Conservation (phyloP, 92 coral and sea anemone genomes). For the Heliopora coerulea region DNA sequence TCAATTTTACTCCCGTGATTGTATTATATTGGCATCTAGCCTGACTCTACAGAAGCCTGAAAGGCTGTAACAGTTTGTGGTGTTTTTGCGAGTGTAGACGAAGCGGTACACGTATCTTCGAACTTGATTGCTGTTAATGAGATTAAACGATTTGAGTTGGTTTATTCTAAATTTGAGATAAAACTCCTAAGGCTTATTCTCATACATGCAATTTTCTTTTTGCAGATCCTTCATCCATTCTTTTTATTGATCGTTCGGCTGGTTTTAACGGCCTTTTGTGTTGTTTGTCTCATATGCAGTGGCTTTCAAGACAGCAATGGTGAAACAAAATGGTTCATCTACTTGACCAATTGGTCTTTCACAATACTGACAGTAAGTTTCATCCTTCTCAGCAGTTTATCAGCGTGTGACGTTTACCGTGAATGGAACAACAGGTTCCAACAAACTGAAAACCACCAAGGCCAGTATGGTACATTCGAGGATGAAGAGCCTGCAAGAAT, state of each 20-base stretch:
- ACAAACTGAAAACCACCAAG: neutral
- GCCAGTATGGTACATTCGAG: conserved; percentile 24
- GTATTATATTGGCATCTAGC: no score
- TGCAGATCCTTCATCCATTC: conserved; percentile 1
- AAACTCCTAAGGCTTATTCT: no score
- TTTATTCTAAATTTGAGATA: no score
- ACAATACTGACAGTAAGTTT: conserved; percentile 57
- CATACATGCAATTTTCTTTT: neutral
- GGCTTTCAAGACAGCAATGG: conserved; percentile 67
- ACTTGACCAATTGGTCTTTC: conserved; percentile 89
- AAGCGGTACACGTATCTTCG: no score
- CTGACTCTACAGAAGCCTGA: no score
- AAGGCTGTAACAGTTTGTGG: no score
- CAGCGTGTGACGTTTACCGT: neutral
- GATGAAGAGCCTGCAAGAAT: conserved; percentile 10
- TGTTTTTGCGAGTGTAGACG: no score
- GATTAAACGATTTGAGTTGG: no score
- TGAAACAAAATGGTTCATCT: conserved; percentile 83
- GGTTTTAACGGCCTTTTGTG: conserved; percentile 66
- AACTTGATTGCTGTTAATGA: no score
- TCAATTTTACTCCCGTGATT: no score
- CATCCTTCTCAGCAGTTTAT: conserved; percentile 53
- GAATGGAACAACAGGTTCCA: neutral
- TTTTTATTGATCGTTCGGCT: conserved; percentile 43
- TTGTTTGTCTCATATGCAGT: conserved; percentile 79